phyloP scores from a whole-genome alignment of 2,888 invertebrate species.

The Parnassius mnemosyne region DNA sequence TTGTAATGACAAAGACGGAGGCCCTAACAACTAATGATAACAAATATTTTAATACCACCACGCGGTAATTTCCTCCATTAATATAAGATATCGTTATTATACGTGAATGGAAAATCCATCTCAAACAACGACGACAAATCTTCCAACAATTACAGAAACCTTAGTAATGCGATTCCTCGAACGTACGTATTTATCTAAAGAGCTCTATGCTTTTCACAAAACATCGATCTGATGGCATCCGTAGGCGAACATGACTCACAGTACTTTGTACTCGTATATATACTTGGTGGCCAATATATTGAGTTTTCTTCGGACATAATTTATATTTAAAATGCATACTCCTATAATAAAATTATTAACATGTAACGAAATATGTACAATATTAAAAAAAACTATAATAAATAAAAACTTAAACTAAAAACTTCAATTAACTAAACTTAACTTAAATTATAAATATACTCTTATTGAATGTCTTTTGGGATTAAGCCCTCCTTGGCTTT shows the following conservation, averaged over 20 bases:
- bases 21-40: not conserved
- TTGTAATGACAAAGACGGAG: too few species aligned
- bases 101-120: not conserved
- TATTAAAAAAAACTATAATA: too few species aligned
- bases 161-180: conserved; percentile 22
- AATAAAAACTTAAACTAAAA: too few species aligned
- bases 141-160: conserved; percentile 13
- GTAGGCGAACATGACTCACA: conserved; percentile 19
- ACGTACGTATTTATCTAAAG: conserved; percentile 21
- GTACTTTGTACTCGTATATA: conserved; percentile 12
- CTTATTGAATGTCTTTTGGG: too few species aligned
- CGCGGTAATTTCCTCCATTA: conserved; percentile 4
- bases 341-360: too few species aligned
- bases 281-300: conserved; percentile 4
- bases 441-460: too few species aligned
- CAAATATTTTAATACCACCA: conserved; percentile 10
- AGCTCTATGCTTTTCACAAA: conserved; percentile 25
- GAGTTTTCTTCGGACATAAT: conserved; percentile 13
- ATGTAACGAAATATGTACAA: too few species aligned
- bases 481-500: too few species aligned
- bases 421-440: too few species aligned
- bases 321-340: too few species aligned
- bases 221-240: conserved; percentile 20
- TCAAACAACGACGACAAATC: conserved; percentile 7
- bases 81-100: not conserved